These are phyloP conservation scores for Heteromyza rotundicornis DNA, from an alignment of 2,888 invertebrate genomes.

Conservation along the genomic window DNA sequence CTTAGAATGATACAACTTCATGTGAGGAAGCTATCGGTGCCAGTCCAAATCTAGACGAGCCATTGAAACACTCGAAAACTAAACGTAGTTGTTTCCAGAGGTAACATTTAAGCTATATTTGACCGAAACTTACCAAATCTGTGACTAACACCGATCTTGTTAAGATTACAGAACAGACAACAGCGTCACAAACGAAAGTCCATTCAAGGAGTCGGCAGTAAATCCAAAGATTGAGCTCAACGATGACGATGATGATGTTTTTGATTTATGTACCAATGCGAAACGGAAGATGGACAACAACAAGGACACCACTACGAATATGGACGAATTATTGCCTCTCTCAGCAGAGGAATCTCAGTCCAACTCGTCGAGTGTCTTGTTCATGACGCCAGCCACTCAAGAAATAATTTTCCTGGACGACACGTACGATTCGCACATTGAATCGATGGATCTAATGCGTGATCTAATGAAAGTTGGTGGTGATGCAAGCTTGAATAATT, in stretches of 20 bases:
- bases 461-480: too few relatives aligned
- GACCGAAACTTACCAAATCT: background rate
- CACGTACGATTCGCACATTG: conserved; percentile 34
- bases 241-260: background rate
- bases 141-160: conserved; percentile 17
- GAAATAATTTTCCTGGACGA: conserved; percentile 58
- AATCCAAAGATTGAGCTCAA: too few relatives aligned
- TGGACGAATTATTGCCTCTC: background rate
- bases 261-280: background rate
- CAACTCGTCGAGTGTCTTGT: conserved; percentile 44
- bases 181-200: conserved; percentile 29
- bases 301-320: background rate
- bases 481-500: too few relatives aligned
- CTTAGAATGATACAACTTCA: conserved; percentile 30
- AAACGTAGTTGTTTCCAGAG: conserved; percentile 41
- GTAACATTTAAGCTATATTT: conserved; percentile 32
- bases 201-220: too few relatives aligned
- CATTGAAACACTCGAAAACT: conserved; percentile 35
- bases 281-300: background rate
- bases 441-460: conserved; percentile 47
- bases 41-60: conserved; percentile 47
- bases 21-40: conserved; percentile 47
- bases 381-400: conserved; percentile 53
- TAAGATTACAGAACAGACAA: conserved; percentile 47
- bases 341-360: background rate